Base-by-base conservation (phyloP, 2,888 invertebrate species). In the Orthosia cruda region DNA sequence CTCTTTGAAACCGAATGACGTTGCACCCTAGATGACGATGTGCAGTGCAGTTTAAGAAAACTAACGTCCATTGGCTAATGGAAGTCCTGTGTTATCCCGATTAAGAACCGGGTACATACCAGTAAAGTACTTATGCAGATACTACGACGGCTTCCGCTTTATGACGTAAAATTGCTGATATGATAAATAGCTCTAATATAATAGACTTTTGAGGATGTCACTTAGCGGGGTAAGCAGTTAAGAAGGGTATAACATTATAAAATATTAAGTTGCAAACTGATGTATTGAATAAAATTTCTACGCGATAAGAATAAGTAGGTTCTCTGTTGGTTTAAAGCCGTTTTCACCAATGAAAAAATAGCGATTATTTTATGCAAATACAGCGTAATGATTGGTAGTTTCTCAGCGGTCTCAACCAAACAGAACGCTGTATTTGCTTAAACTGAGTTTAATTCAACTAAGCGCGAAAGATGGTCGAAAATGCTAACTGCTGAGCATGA, bases 1-100 rank as follows among this genome's bases (percentile, higher is more conserved):
- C 16, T 45, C 16, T 26, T n/a, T 58, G 11, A 72, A 47, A 26
- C 40, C 13, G 7, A 75, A 81, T 81, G 32, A 81, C 54, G 54
- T 16, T 81, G 26, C 49, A 81, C 9, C n/a, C 32, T 1, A 16
- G 15, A 71, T 80, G 83, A 80, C 80, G 62, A 16, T 62, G 80
- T 57, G 54, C 26, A 63, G 54, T 64, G 67, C 71, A 74, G 74
- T 68, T 92, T 90, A 91, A 90, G 91, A 91, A 92, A 93, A 93
- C 91, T 92, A 91, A 87, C 90, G 88, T 85, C 77, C 84, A 81
- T 85, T 87, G 83, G 88, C 89, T 94, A 94, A 94, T 94, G 94
- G 94, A 93, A 93, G 91, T 94, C 79, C 87, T 89, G 90, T 94
- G 94, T 94, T 88, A 79, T 78, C 71, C 63, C 54, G 73, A 70